Base-by-base conservation (phyloP, 1,140 invertebrate genomes). In the Asobara japonica region DNA sequence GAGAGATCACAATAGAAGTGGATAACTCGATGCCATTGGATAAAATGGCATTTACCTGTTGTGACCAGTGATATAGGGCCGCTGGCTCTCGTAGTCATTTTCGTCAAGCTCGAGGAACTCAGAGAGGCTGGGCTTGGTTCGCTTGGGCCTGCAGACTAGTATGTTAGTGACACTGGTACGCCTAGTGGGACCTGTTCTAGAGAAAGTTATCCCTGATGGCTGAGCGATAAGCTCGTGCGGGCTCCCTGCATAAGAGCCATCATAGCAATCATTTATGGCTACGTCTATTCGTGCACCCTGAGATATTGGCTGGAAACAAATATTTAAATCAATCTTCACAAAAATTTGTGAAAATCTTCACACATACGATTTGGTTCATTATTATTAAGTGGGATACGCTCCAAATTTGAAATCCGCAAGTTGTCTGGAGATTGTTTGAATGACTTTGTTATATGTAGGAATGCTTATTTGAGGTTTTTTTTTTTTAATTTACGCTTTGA, bases 181-280 rank as follows among this genome's bases (percentile, higher is more conserved):
- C 10, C 95, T 89, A 0, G 95, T 93, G 18, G 97, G 96, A 4
- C 95, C 96, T 71, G 93, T 92, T 65, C 95, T 89, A 22, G 93
- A 93, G 77, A 91, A 92, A 16, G 91, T 89, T 76, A 86, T 90
- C 27, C 85, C 90, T 81, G 84, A 92, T 73, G 91, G 94, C 81
- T 89, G 91, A 72, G 91, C 93, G 83, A 94, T 92, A 56, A 98
- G 88, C 87, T 97, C 96, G 80, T 97, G 95, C 0, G 96, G 96
- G 69, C 95, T 96, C n/a, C 97, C 97, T 16, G 94, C 92, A 83
- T 98, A 98, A 0, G 96, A 97, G 0, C 97, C 96, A 87, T 99
- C 97, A 84, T 97, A 98, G 41, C 93, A 89, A 81, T 98, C 96
- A 86, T 98, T 98, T 71, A 98, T 95, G 0, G 96, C 94, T 10